Base-by-base conservation (phyloP, 2,797 vertebrate genomes). In the Emydoidea blandingii region DNA sequence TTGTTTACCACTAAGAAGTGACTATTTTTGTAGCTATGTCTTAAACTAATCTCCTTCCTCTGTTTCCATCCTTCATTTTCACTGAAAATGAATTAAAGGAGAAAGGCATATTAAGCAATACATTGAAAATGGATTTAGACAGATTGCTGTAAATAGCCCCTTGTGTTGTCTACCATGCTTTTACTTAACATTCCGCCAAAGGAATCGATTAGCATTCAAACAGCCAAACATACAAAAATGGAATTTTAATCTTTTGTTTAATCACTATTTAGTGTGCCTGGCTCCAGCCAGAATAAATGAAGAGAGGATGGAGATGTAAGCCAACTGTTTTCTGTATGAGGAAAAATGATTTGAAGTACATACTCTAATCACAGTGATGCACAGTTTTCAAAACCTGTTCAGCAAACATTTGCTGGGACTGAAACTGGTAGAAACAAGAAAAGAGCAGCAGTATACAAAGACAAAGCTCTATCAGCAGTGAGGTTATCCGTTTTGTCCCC, bases 161-260 rank as follows among this genome's bases (percentile, higher is more conserved):
- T 97, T 96, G 95, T 97, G 96, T 92, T 95, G 92, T 97, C 97
- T 97, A 93, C 25, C 90, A 59, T 47, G 53, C 92, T 97, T 97
- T 97, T 95, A 95, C 92, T 97, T 95, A 95, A 95, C 86, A 50
- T 18, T 79, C 79, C 5, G 37, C 94, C 90, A 96, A 96, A 97
- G 96, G 94, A 96, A 98, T 59, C 79, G 83, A 98, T 97, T 91
- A 95, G 79, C 2, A 12, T 91, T 97, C 94, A 96, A 96, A 97
- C 2, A 2, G 86, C 95, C 93, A 98, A 97, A 97, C 79, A 92
- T 86, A 95, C 93, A 96, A 92, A 97, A 94, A 94, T 87, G 93
- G 93, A 98, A 97, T 98, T 96, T 97, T 98, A 97, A 98, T 98
- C 96, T 98, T 97, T 97, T 97, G 95, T 97, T 97, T 98, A 98